Evolutionary conservation across 1,140 invertebrate species (phyloP), one percentile per base, ranked within the genome.

Genomic region (Zeugodacus cucurbitae): DNA sequence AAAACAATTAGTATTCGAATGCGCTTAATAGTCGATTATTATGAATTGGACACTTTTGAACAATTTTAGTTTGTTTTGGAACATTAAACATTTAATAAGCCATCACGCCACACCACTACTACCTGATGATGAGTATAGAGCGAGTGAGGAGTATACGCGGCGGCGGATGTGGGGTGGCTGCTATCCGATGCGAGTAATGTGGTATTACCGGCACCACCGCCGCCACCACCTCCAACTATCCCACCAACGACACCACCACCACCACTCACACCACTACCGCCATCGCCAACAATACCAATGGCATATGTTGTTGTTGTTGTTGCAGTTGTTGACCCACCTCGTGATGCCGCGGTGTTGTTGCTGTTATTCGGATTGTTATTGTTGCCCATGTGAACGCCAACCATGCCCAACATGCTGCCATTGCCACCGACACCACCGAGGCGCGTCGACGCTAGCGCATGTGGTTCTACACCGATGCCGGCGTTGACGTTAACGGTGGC

Each of bases 321-420:
- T 37, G 90, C 87, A 89, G 89, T 89, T 89, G 91, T 90, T 90
- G 91, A 91, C 91, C 91, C 91, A 92, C 91, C 91, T 92, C 91
- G 91, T 92, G 74, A 82, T 29, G 74, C 91, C 90, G 90, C 90
- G 29, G 78, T 48, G 29, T 54, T 62, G 64, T 78, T 87, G 59
- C 67, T 74, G 64, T 70, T 87, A 44, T 82, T 82, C 70, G 70
- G 32, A 26, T 87, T 64, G 22, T 85, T 59, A 37, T 87, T 78
- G 32, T 87, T 57, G 44, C 41, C n/a, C 41, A n/a, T 41, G 29
- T 58, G 44, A 1, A 26, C 26, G 20, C 64, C 86, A 20, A 57
- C 54, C 41, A 44, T 87, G 57, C 88, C 54, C 59, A 20, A 11
- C 48, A n/a, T 87, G 48, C 86, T 44, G 54, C 78, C 58, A 41